Evolutionary conservation across 2,797 vertebrate genomes (phyloP), one percentile per base, ranked within the genome.

Genomic region (Phrynocephalus forsythii): DNA sequence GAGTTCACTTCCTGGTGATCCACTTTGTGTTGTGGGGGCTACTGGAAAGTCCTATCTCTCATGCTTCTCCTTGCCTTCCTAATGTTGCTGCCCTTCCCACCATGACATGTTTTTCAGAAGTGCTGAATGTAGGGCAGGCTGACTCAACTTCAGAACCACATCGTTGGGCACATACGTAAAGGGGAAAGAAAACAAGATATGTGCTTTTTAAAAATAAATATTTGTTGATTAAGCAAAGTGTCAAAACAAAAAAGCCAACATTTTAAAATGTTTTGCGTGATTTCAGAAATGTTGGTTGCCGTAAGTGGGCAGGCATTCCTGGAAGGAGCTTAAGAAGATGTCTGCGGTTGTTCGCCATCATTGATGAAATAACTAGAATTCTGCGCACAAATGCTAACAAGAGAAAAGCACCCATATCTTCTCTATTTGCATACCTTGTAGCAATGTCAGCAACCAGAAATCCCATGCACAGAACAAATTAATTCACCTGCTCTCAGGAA

Each of bases 201-300:
- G 72, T 69, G 20, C 87, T 91, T 88, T 72, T 90, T 92, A 79
- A 81, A 85, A 86, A 20, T 56, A 56, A 63, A 85, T 33, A 28
- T 3, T 0, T 66, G 20, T 0, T 66, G 26, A 44, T 30, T 6
- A 8, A 69, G 67, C 16, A 69, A 69, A 38, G 84, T 85, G 90
- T 73, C 66, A 88, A 90, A 82, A 80, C 48, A 30, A 91, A 85
- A 50, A 1, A 81, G 77, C 71, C 69, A 33, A 0, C 0, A 16
- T 81, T 82, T 83, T 73, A 50, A 87, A 86, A 44, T 30, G 69
- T 71, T 48, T 79, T 72, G 71, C 5, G 48, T 83, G 87, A 1
- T 24, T 84, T 56, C 4, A 0, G 0, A 30, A 60, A 82, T 1
- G 0, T 0, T 0, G 0, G 44, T 1, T 5, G 30, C 11, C 71